Conservation (phyloP, 2,797 vertebrate genomes). For the Amazona finschi region DNA sequence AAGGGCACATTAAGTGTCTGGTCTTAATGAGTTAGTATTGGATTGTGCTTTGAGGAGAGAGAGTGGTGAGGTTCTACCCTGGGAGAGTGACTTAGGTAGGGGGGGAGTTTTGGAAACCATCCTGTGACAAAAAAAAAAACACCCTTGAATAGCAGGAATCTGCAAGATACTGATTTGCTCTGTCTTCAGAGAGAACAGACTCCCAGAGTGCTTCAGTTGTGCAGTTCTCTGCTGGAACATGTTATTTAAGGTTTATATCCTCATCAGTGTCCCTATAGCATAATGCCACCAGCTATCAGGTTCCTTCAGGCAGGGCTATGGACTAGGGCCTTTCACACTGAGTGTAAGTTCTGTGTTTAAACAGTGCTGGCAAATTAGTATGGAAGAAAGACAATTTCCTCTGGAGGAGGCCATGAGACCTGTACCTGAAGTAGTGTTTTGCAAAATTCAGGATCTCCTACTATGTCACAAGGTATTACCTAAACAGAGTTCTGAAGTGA, state of each 20-base stretch:
- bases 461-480: background rate
- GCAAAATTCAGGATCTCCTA: background rate
- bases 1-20: background rate
- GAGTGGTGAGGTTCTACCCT: rapidly evolving
- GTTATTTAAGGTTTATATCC: background rate
- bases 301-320: background rate
- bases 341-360: background rate
- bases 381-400: background rate
- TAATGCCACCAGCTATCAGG: background rate
- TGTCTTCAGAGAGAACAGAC: background rate
- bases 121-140: background rate
- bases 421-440: background rate
- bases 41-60: background rate
- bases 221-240: background rate
- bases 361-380: background rate
- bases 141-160: background rate
- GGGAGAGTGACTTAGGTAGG: background rate
- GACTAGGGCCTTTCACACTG: background rate
- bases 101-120: background rate
- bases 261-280: background rate
- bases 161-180: background rate
- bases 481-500: background rate
- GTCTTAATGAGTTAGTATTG: background rate
- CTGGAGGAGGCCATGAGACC: background rate
- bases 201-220: background rate